phyloP scores from a whole-genome alignment of 1,140 invertebrate species.

The Drosophila pandora region DNA sequence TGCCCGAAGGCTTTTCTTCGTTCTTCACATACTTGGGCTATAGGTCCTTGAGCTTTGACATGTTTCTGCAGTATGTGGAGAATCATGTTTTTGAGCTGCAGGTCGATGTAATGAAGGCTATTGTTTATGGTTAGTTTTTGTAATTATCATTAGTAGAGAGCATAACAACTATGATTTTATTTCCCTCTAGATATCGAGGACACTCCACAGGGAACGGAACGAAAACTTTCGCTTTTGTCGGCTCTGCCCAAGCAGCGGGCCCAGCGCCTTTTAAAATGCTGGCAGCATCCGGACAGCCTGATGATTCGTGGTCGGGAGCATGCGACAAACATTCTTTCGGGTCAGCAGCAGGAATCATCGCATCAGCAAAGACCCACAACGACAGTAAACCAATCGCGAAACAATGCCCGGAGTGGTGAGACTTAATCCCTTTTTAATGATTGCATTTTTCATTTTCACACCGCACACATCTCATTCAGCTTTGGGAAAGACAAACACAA shows the following conservation, averaged over 20 bases:
- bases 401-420: slow-evolving; percentile 60
- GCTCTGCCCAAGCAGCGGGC: slow-evolving; percentile 90
- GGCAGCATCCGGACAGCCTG: slow-evolving; percentile 90
- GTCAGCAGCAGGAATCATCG: slow-evolving; percentile 84
- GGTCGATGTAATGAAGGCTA: slow-evolving; percentile 93
- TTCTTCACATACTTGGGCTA: slow-evolving; percentile 94
- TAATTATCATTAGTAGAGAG: slow-evolving; percentile 72
- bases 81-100: slow-evolving; percentile 92
- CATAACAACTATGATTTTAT: not conserved
- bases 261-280: slow-evolving; percentile 90
- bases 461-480: slow-evolving; percentile 37
- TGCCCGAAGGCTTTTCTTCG: slow-evolving; percentile 93
- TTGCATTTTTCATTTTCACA: slow-evolving; percentile 17
- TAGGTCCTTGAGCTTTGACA: slow-evolving; percentile 88
- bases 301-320: slow-evolving; percentile 92
- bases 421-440: not conserved
- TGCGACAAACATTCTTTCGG: slow-evolving; percentile 90
- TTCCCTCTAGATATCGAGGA: slow-evolving; percentile 88
- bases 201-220: slow-evolving; percentile 86
- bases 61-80: slow-evolving; percentile 92
- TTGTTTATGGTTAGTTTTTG: slow-evolving; percentile 87
- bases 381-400: slow-evolving; percentile 48
- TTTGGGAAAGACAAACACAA: slow-evolving; percentile 59
- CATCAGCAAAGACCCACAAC: slow-evolving; percentile 57
- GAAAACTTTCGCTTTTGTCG: slow-evolving; percentile 90